Evolutionary conservation across 2,797 vertebrate genomes (phyloP).

Genomic region (Anguilla pacifica): DNA sequence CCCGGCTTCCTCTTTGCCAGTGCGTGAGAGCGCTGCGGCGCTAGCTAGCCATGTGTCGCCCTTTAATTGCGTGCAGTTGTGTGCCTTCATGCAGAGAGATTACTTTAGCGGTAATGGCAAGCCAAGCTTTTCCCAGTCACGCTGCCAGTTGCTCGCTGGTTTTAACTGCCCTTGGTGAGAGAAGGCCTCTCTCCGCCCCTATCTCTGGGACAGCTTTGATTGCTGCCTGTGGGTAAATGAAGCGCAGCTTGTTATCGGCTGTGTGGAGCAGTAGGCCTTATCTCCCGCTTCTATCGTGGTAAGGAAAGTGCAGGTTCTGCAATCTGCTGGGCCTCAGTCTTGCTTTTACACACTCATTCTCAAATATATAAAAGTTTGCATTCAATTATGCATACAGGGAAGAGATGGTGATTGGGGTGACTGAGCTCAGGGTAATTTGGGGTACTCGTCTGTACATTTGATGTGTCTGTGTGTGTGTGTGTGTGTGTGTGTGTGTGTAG

Average conservation of each 20-base stretch:
- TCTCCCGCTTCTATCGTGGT: conserved; percentile 60
- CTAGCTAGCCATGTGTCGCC: conserved; percentile 56
- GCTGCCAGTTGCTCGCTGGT: background rate
- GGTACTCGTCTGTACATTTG: background rate
- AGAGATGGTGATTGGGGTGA: background rate
- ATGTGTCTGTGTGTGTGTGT: conserved; percentile 5
- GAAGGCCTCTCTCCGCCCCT: conserved; percentile 46
- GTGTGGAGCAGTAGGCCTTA: conserved; percentile 56
- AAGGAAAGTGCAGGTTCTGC: conserved; percentile 55
- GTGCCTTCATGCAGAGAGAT: conserved; percentile 69
- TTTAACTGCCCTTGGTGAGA: background rate
- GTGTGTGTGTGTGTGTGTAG: background rate
- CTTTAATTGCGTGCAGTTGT: conserved; percentile 76
- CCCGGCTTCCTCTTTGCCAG: conserved; percentile 60
- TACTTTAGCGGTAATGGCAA: conserved; percentile 75
- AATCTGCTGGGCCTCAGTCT: conserved; percentile 46
- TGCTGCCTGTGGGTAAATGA: conserved; percentile 61
- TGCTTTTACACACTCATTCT: background rate
- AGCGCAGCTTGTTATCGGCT: conserved; percentile 64
- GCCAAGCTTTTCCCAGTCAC: conserved; percentile 57
- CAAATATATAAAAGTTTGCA: background rate
- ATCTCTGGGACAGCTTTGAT: conserved; percentile 55
- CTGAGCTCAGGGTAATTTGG: too few species aligned
- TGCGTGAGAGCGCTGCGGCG: conserved; percentile 56
- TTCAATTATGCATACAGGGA: background rate